These are phyloP conservation scores for Platysternon megacephalum DNA, from an alignment of 2,113 vertebrate genomes.

Conservation along the genomic window DNA sequence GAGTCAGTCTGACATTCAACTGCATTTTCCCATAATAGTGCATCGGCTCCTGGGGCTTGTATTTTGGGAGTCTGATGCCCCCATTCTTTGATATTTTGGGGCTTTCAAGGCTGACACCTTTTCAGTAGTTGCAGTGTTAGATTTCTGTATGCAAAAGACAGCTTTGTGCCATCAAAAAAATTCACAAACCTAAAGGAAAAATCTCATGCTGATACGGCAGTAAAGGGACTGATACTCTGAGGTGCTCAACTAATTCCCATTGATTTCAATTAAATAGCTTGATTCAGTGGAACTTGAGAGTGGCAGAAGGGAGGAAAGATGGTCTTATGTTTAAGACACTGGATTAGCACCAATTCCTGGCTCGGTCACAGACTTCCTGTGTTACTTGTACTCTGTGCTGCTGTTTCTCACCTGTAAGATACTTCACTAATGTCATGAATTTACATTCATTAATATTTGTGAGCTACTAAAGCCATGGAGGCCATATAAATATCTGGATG, in stretches of 20 bases:
- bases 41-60: neutral
- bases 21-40: neutral
- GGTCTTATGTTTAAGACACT: slow-evolving; percentile 9
- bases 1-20: neutral
- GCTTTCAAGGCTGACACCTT: neutral
- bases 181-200: neutral
- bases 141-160: neutral
- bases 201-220: neutral
- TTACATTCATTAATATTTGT: neutral
- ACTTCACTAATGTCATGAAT: neutral
- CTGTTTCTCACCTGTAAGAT: neutral
- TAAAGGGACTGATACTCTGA: neutral
- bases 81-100: neutral
- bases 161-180: neutral
- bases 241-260: neutral
- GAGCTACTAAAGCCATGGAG: neutral
- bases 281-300: slow-evolving; percentile 20
- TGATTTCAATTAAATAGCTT: neutral
- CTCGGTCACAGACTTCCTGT: neutral
- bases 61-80: neutral
- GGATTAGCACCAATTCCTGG: neutral
- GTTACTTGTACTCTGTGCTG: neutral
- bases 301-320: slow-evolving; percentile 23
- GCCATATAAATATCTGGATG: neutral
- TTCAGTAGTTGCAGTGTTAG: neutral